Evolutionary conservation across 2,888 invertebrate genomes (phyloP).

Genomic region (Priocnemis perturbator): DNA sequence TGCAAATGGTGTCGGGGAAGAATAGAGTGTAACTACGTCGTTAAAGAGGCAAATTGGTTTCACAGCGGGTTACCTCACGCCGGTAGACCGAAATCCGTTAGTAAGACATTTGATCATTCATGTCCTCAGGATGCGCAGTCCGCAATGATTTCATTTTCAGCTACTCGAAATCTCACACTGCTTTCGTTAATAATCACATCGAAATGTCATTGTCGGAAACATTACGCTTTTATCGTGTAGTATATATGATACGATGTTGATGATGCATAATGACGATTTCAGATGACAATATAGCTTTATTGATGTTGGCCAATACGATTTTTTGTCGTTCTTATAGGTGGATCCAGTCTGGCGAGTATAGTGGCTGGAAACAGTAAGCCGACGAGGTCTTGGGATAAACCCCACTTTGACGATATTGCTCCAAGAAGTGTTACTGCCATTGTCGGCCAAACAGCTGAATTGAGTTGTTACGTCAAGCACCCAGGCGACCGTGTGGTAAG

Average conservation of each 20-base stretch:
- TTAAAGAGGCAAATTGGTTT: conserved; percentile 27
- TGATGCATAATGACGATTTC: background rate
- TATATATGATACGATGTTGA: no score
- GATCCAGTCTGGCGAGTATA: conserved; percentile 71
- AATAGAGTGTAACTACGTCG: background rate
- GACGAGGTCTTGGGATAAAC: conserved; percentile 78
- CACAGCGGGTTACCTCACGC: conserved; percentile 14
- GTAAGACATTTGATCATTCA: conserved; percentile 37
- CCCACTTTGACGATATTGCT: conserved; percentile 90
- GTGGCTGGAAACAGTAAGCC: conserved; percentile 69
- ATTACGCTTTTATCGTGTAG: no score
- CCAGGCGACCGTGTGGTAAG: conserved; percentile 91
- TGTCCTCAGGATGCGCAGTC: conserved; percentile 23
- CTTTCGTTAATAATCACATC: background rate
- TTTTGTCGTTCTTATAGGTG: conserved; percentile 53
- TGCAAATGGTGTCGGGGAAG: background rate
- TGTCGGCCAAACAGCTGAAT: conserved; percentile 87
- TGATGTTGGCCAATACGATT: no score
- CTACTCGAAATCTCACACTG: no score
- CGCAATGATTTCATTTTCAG: no score
- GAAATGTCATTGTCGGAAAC: no score
- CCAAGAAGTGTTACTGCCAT: conserved; percentile 89
- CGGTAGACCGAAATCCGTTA: conserved; percentile 28
- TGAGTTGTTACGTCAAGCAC: conserved; percentile 90
- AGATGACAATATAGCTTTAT: background rate